Evolutionary conservation across 2,888 invertebrate species (phyloP), one percentile per base, ranked within the genome.

Genomic region (Aporophyla lueneburgensis): DNA sequence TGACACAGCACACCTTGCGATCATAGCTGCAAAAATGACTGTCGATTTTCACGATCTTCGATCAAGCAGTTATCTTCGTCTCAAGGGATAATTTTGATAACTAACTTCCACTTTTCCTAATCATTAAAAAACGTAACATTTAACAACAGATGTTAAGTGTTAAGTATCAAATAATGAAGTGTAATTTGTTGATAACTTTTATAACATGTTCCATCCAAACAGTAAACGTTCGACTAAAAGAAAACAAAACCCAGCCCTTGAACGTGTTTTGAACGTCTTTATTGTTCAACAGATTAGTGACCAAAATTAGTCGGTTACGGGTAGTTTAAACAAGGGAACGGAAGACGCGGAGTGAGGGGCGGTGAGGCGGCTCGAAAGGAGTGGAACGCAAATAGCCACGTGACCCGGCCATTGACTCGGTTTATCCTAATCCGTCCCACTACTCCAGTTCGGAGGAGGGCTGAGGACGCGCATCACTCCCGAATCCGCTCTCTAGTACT

Each of bases 341-440:
- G 93, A 93, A 92, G 92, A 88, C 85, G 93, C 86, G 88, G 90
- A 90, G 89, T 85, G 93, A 86, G 87, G 90, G 90, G 89, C 87
- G 90, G 88, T 87, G 89, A 83, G 89, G 91, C 89, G 91, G 84
- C 89, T 90, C 89, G 90, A 91, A 90, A 91, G 92, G 91, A 92
- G 92, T 92, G 88, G 93, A 92, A 95, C 95, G 92, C 93, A 96
- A 96, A 96, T 96, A 96, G 95, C 94, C 91, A 91, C 92, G 94
- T 96, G 96, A 96, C 96, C 96, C 96, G 96, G 96, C 96, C 96
- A 93, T 96, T 96, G 96, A 96, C 96, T 96, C 94, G 95, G 94
- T 94, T 96, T 95, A 94, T 96, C 96, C 96, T 96, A 96, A 96
- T 95, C 96, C 96, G 96, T 94, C 96, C 96, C 93, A 96, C 96